These are phyloP conservation scores for Myrmophylax atrothorax DNA, from an alignment of 2,113 vertebrate genomes.

Conservation along the genomic window DNA sequence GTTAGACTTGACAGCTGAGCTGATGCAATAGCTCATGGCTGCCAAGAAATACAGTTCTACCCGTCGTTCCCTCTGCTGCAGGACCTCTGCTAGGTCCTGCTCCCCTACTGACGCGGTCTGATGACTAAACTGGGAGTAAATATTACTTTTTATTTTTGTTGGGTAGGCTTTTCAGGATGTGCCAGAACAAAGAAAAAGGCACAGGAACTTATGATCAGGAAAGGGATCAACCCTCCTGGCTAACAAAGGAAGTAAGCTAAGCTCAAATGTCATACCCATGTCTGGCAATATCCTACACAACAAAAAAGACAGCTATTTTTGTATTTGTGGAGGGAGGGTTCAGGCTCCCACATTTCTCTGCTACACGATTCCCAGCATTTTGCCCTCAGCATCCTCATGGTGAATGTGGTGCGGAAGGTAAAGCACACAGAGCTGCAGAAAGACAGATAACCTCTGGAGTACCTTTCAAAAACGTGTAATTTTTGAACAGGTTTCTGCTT, in stretches of 20 bases:
- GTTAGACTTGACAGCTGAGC: background rate
- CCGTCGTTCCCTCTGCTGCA: background rate
- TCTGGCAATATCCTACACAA: background rate
- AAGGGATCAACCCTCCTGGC: background rate
- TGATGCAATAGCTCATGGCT: background rate
- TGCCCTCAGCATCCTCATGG: background rate
- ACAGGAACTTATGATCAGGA: background rate
- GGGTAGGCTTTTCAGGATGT: background rate
- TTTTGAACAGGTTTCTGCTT: background rate
- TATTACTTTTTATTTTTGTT: background rate
- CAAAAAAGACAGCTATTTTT: background rate
- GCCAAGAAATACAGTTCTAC: background rate
- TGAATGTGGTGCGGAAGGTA: background rate
- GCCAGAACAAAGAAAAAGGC: background rate
- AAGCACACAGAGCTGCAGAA: background rate
- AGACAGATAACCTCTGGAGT: background rate
- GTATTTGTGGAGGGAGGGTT: background rate
- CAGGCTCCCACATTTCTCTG: background rate
- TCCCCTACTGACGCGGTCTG: background rate
- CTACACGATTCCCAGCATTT: background rate
- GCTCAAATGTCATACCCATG: background rate
- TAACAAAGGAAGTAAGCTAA: background rate
- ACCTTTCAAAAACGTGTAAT: background rate
- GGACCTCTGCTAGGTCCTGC: background rate
- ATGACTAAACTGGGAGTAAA: background rate